Conservation (phyloP, 2,888 invertebrate genomes). For the Morpho deidamia region DNA sequence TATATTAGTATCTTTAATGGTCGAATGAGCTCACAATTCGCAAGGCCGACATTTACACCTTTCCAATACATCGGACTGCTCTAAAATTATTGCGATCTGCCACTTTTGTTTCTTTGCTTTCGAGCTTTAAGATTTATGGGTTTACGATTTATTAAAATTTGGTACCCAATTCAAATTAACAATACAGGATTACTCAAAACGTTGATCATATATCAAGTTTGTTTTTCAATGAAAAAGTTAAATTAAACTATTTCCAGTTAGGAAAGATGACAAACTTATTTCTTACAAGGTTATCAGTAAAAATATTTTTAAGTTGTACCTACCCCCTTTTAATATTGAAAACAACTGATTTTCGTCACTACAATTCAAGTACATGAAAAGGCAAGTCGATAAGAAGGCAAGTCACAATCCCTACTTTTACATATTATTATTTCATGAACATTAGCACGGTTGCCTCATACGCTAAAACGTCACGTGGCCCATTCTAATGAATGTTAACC, state of each 20-base stretch:
- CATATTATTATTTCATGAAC: slow-evolving; percentile 58
- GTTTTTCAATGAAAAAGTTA: too few species aligned
- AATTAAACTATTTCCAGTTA: too few species aligned
- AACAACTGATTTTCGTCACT: slow-evolving; percentile 26
- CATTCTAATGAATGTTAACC: slow-evolving; percentile 49
- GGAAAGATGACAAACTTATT: too few species aligned
- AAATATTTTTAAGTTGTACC: background rate
- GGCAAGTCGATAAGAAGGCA: slow-evolving; percentile 66
- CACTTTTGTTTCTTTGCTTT: background rate
- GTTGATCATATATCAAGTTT: too few species aligned
- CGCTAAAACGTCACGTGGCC: slow-evolving; percentile 41
- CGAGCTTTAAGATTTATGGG: too few species aligned
- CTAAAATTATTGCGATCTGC: slow-evolving; percentile 20
- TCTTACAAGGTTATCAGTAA: slow-evolving; percentile 2
- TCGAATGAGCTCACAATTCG: slow-evolving; percentile 22
- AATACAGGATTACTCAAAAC: too few species aligned
- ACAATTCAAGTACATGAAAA: slow-evolving; percentile 47
- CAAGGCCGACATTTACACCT: slow-evolving; percentile 27
- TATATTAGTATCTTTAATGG: slow-evolving; percentile 22
- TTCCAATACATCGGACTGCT: slow-evolving; percentile 22
- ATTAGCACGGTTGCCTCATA: slow-evolving; percentile 48
- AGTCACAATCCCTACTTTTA: slow-evolving; percentile 53
- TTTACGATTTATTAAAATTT: background rate
- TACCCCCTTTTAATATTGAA: background rate
- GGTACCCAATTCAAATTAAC: background rate